Evolutionary conservation across 2,797 vertebrate genomes (phyloP).

Genomic region (Sardinella longiceps): DNA sequence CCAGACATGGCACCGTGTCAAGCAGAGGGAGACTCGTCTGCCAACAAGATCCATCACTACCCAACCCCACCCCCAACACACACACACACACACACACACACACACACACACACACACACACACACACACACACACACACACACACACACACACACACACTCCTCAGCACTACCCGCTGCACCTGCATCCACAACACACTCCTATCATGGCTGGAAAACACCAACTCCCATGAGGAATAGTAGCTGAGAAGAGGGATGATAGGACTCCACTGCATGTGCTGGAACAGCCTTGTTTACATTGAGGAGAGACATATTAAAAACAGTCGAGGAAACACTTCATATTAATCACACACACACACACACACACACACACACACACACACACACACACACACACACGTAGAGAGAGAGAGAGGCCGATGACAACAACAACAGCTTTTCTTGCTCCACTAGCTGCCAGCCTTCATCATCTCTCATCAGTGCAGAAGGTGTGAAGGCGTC

Average conservation of each 20-base stretch:
- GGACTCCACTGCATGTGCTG: neutral
- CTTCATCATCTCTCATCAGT: neutral
- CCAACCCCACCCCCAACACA: slow-evolving; percentile 44
- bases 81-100: neutral
- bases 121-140: neutral
- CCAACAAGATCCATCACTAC: slow-evolving; percentile 62
- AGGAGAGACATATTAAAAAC: too few relatives aligned
- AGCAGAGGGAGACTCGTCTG: slow-evolving; percentile 60
- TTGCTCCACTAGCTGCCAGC: neutral
- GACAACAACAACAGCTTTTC: neutral
- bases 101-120: neutral
- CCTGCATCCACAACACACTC: slow-evolving; percentile 9
- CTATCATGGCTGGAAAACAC: neutral
- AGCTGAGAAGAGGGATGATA: neutral
- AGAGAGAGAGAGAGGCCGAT: too few relatives aligned
- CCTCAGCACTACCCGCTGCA: neutral
- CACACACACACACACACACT: neutral
- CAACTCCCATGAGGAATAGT: neutral
- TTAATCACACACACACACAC: neutral
- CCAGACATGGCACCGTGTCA: slow-evolving; percentile 66
- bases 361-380: neutral
- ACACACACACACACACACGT: neutral
- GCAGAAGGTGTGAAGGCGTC: slow-evolving; percentile 20
- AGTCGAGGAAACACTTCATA: neutral
- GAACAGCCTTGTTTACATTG: neutral